Evolutionary conservation across 2,797 vertebrate species (phyloP), one percentile per base, ranked within the genome.

Genomic region (Falco novaeseelandiae): DNA sequence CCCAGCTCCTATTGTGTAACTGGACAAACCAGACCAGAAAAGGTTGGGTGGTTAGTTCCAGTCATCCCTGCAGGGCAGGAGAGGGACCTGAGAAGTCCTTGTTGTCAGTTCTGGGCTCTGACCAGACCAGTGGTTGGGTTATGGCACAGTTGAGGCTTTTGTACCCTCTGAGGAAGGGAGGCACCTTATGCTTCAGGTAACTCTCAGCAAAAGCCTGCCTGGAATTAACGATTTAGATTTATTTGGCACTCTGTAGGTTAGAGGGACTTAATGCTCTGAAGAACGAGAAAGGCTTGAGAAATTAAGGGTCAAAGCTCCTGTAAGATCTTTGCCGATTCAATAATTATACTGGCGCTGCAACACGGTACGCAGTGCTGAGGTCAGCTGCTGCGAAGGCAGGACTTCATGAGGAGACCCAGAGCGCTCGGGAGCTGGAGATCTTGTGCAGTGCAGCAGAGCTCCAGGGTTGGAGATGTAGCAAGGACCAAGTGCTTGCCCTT

Each of bases 261-360:
- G 71, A 73, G 34, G n/a, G 27, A 90, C 59, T 58, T 87, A 59
- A 67, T 20, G n/a, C 78, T 92, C 48, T 85, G 12, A 90, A 57
- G 67, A 90, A 32, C 22, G 83, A 74, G 72, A 72, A 73, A 48
- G 27, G 29, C 61, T 86, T 91, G 76, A 95, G 65, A 83, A 74
- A 73, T n/a, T 15, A 25, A 32, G 55, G 67, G 77, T 96, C 88
- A 66, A 69, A 87, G 52, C 59, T 90, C 71, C 63, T 32, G 42
- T 25, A 49, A 80, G 36, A 34, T 82, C 73, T 93, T 58, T 94
- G 93, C 76, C 0, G 29, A 85, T 32, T 89, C 88, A 89, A 17
- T 90, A 54, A 76, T 74, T 65, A 55, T 23, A 65, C 29, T 2
- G 14, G n/a, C 1, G 3, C 19, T 62, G 83, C 29, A 1, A 2